phyloP scores from a whole-genome alignment of 2,888 invertebrate genomes.

The Beris chalybata region DNA sequence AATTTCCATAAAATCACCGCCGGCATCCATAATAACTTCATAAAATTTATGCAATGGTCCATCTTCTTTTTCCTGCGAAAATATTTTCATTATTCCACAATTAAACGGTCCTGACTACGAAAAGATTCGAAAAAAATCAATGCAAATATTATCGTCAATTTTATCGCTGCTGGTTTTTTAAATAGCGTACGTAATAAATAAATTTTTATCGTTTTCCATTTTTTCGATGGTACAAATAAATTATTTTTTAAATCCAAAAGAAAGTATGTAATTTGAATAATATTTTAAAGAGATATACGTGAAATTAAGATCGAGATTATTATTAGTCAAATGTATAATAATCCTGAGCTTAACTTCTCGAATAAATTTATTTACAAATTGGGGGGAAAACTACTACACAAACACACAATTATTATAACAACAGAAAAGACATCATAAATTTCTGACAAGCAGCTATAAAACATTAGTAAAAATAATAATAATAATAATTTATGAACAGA shows the following conservation, averaged over 20 bases:
- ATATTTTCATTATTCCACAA: constrained; percentile 27
- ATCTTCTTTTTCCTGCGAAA: constrained; percentile 67
- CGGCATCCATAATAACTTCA: constrained; percentile 76
- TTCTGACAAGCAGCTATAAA: too few relatives aligned
- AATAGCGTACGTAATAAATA: background rate
- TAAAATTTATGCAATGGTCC: constrained; percentile 81
- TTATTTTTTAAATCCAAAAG: background rate
- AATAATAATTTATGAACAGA: too few relatives aligned
- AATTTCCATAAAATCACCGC: constrained; percentile 72
- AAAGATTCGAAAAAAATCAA: background rate
- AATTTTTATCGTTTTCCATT: constrained; percentile 1
- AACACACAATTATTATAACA: too few relatives aligned
- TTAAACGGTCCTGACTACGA: background rate
- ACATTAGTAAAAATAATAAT: too few relatives aligned
- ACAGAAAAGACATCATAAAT: too few relatives aligned
- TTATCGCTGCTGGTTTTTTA: background rate
- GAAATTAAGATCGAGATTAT: too few relatives aligned
- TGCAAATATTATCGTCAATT: background rate
- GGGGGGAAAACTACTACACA: too few relatives aligned
- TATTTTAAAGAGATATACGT: too few relatives aligned
- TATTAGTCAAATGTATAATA: too few relatives aligned
- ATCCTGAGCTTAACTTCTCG: too few relatives aligned
- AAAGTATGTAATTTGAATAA: too few relatives aligned
- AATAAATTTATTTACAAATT: too few relatives aligned
- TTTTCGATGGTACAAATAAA: background rate